Evolutionary conservation across 2,113 vertebrate genomes (phyloP), one percentile per base, ranked within the genome.

Genomic region (Jaculus jaculus): DNA sequence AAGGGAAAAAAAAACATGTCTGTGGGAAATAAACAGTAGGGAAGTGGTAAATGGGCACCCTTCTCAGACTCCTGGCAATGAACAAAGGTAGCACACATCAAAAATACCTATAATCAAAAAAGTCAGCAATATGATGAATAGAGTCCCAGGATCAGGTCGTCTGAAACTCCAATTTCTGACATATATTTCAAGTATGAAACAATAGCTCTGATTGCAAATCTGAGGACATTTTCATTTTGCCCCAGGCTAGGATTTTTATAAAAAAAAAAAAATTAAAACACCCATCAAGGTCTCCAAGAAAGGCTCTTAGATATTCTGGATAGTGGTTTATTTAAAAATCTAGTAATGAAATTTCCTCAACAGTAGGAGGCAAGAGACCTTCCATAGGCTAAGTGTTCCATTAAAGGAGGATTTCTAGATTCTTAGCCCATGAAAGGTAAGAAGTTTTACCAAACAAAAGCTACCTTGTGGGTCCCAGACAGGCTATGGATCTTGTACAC

Each of bases 321-420:
- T 97, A 97, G 89, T 95, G 94, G 96, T 97, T 98, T 98, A 97
- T 98, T 98, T 98, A 98, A 98, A 98, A 98, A 98, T 97, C 97
- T 97, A 97, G 94, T 97, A 97, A 96, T 93, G 95, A 92, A 97
- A 97, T 98, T 98, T 98, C 96, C 97, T 97, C 93, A 97, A 95
- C 94, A 97, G 94, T 85, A 94, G 96, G 92, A 96, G 94, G 77
- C 72, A 95, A 97, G 47, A 95, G 87, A 80, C 92, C 65, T 95
- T 92, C 71, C 73, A 69, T 92, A 89, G 51, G 42, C 84, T 92
- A 83, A 93, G 89, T 37, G 80, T 66, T 72, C 96, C 83, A 82
- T 72, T 75, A 93, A 86, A 93, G 87, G 85, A 30, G 90, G 51
- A 87, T 47, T 66, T 84, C 34, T 65, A 71, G 87, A 91, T 63